Base-by-base conservation (phyloP, 2,797 vertebrate genomes). In the Natrix natrix region DNA sequence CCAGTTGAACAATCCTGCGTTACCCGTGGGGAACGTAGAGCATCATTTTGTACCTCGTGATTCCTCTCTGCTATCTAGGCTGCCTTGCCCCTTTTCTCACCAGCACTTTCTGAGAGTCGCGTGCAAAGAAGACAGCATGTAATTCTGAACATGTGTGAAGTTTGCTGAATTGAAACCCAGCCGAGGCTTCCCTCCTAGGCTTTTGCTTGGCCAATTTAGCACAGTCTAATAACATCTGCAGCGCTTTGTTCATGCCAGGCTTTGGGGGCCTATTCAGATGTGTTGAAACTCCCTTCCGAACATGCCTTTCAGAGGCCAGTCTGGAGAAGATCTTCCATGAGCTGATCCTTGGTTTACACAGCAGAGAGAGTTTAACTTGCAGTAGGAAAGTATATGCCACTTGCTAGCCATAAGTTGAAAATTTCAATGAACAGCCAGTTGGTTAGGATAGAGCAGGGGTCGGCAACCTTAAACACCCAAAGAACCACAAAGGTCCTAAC, bases 91-190 rank as follows among this genome's bases (percentile, higher is more conserved):
- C 88, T 91, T 86, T 93, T 57, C 93, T 91, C 90, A 91, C 87
- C 87, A 66, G 22, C 20, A 14, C 66, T 52, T 66, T 89, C 52
- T n/a, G 52, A 43, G 86, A 91, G 93, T 93, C 90, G 90, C 93
- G 87, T 93, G 93, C 93, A 93, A 93, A 93, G 87, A 89, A 91
- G 93, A 86, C 90, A 86, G 93, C 90, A 86, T 91, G 69, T 93
- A 93, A 93, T 93, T 93, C 74, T 91, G 90, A 91, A 93, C 93
- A 93, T 93, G 93, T 93, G 93, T 28, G 91, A 89, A 86, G 93
- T 87, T 89, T 90, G 90, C 90, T 66, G 87, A 91, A 74, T 91
- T 91, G 90, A 93, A 91, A 89, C 63, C 69, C 56, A 86, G 90
- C 93, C 87, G 91, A 91, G 93, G 93, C 52, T 93, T 93, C 87